phyloP scores from a whole-genome alignment of 2,113 vertebrate species.

The Callocephalon fimbriatum region DNA sequence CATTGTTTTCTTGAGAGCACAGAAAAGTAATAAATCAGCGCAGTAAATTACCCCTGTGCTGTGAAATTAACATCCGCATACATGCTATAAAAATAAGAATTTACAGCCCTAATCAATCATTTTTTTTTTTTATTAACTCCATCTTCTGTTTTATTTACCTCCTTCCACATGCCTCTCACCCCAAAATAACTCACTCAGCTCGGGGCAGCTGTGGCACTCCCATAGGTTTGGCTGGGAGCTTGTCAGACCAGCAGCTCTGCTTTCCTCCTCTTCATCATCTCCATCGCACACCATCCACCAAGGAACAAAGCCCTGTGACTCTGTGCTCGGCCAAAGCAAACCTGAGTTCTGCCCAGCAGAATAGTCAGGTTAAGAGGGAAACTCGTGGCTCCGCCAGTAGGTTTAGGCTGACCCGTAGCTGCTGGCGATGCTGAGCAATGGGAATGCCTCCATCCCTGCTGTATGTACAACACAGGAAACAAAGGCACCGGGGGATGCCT shows the following conservation, averaged over 20 bases:
- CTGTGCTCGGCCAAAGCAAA: not conserved
- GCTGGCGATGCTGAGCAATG: not conserved
- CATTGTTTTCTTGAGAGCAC: slow-evolving; percentile 51
- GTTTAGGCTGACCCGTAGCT: not conserved
- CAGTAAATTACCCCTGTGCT: slow-evolving; percentile 59
- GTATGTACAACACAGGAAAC: not conserved
- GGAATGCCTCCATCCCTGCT: not conserved
- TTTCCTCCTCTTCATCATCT: accelerated
- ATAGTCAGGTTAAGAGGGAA: not conserved
- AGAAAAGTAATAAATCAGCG: slow-evolving; percentile 67
- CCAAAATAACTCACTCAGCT: not conserved
- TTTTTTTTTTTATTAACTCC: slow-evolving; percentile 54
- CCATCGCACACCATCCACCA: not conserved
- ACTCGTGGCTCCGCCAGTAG: not conserved
- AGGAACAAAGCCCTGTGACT: not conserved
- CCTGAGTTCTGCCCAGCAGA: not conserved
- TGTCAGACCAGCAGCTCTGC: not conserved
- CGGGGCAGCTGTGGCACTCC: accelerated
- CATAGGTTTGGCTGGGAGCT: not conserved
- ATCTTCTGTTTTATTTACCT: slow-evolving; percentile 69
- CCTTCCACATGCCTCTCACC: not conserved
- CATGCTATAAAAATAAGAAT: slow-evolving; percentile 71
- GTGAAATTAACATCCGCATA: slow-evolving; percentile 74
- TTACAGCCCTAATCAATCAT: slow-evolving; percentile 57
- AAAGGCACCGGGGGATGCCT: not conserved